phyloP scores from a whole-genome alignment of 2,797 vertebrate species.

The Leptodactylus fallax region DNA sequence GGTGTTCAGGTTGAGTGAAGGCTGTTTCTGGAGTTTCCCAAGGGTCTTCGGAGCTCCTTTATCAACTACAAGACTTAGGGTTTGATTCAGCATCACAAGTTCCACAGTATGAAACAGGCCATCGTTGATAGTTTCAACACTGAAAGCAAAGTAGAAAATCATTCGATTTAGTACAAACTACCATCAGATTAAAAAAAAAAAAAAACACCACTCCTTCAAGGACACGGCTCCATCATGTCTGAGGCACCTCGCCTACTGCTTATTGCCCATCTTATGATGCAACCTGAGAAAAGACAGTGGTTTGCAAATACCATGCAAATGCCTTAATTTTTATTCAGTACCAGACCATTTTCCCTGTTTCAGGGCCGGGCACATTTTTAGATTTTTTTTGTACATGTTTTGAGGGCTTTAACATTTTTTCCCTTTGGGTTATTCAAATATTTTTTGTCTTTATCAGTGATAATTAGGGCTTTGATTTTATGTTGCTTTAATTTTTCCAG shows the following conservation, averaged over 20 bases:
- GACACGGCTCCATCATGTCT: not conserved
- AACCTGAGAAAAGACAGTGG: not conserved
- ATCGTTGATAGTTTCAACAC: slow-evolving; percentile 95
- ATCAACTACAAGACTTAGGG: slow-evolving; percentile 94
- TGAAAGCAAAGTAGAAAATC: slow-evolving; percentile 66
- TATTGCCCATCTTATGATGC: not conserved
- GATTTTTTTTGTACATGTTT: too few relatives aligned
- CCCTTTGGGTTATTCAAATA: too few relatives aligned
- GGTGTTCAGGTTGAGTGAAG: slow-evolving; percentile 86
- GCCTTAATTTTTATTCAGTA: too few relatives aligned
- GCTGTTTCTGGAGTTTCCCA: slow-evolving; percentile 90
- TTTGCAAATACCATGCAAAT: not conserved
- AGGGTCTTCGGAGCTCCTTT: slow-evolving; percentile 93
- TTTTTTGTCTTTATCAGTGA: too few relatives aligned
- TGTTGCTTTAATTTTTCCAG: too few relatives aligned
- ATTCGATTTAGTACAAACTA: not conserved
- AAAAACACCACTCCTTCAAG: not conserved
- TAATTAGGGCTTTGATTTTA: too few relatives aligned
- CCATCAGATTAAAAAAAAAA: not conserved
- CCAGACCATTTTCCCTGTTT: too few relatives aligned
- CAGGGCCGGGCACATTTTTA: too few relatives aligned
- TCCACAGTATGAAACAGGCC: slow-evolving; percentile 95
- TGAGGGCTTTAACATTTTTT: too few relatives aligned
- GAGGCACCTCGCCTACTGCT: not conserved
- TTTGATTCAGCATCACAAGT: slow-evolving; percentile 93